Evolutionary conservation across 2,113 vertebrate species (phyloP).

Genomic region (Gobio gobio): DNA sequence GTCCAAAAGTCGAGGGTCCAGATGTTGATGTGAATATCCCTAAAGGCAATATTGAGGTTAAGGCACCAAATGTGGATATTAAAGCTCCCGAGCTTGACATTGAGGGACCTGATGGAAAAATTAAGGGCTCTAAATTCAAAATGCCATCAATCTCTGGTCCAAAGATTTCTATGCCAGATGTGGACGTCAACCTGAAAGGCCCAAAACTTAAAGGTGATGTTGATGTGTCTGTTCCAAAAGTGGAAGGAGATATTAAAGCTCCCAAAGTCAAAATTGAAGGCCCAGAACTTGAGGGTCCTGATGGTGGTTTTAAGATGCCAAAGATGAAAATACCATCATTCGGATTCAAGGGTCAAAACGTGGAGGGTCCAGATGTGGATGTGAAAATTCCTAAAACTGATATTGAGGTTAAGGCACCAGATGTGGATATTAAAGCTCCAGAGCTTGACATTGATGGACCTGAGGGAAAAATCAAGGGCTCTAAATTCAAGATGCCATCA

Average conservation of each 20-base stretch:
- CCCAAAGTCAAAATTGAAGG: not conserved
- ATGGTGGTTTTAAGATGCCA: not conserved
- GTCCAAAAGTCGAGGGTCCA: not conserved
- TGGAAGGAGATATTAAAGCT: not conserved
- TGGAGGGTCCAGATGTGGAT: not conserved
- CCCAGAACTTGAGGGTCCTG: not conserved
- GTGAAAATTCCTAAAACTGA: not conserved
- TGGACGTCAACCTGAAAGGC: not conserved
- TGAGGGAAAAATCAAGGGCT: not conserved
- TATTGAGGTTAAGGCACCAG: not conserved
- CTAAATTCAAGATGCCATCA: not conserved
- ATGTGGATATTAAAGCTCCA: no score
- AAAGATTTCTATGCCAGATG: not conserved
- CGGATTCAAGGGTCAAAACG: not conserved
- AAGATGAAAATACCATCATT: not conserved
- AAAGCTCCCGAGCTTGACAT: not conserved
- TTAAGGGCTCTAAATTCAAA: not conserved
- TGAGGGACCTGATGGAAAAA: not conserved
- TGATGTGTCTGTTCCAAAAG: not conserved
- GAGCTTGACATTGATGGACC: not conserved
- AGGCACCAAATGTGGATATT: not conserved
- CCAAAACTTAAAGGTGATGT: not conserved
- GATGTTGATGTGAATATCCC: not conserved
- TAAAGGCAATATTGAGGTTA: not conserved
- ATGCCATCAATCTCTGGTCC: not conserved